A percentile compares a stretch with the other conserved stretches of the same genome.
Evolutionary conservation across 1,140 invertebrate species (phyloP).

Genomic region (Drosophila leontia): DNA sequence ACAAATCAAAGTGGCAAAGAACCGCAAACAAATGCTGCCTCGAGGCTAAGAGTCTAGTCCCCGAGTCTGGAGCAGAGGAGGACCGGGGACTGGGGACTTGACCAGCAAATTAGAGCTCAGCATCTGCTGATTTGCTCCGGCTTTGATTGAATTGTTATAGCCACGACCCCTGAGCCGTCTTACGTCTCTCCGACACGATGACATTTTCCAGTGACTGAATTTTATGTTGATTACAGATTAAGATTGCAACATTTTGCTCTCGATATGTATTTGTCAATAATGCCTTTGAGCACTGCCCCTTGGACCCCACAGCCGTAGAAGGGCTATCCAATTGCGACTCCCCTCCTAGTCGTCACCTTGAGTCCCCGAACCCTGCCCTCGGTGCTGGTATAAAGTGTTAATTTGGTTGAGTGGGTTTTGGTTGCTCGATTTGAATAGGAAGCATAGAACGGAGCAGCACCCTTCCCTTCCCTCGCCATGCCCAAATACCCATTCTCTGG

Average conservation of each 20-base stretch:
- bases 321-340: constrained; percentile 36
- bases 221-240: constrained; percentile 84
- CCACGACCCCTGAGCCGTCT: constrained; percentile 12
- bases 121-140: constrained; percentile 75
- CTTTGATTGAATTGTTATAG: constrained; percentile 78
- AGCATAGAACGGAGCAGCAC: constrained; percentile 24
- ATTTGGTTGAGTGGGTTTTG: constrained; percentile 83
- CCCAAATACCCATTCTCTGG: constrained; percentile 29
- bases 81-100: background rate
- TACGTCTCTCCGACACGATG: constrained; percentile 45
- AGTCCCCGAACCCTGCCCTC: constrained; percentile 9
- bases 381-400: constrained; percentile 65
- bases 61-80: constrained; percentile 15
- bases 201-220: constrained; percentile 81
- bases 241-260: constrained; percentile 78
- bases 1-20: constrained; percentile 78
- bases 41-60: constrained; percentile 39
- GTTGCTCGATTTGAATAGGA: constrained; percentile 74
- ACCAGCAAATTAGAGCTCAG: constrained; percentile 52
- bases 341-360: constrained; percentile 10
- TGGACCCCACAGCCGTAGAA: constrained; percentile 25
- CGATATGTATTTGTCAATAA: constrained; percentile 72
- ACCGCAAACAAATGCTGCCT: constrained; percentile 76
- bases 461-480: background rate
- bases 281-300: constrained; percentile 71